Conservation (phyloP, 2,888 invertebrate species). For the Torymus texanus region DNA sequence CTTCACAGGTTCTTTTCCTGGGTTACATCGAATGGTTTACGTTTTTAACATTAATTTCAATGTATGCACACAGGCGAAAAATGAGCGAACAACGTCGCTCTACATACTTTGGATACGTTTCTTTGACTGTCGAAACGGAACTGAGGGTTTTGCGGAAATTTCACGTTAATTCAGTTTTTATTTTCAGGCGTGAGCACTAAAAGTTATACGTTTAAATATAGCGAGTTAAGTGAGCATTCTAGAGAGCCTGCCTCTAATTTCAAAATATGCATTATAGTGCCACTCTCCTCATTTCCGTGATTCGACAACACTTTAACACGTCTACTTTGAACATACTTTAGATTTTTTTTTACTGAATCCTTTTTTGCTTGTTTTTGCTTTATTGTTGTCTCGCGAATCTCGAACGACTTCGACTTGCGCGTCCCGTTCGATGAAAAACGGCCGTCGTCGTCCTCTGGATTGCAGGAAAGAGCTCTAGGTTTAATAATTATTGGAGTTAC, state of each 20-base stretch:
- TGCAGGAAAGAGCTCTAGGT: conserved; percentile 34
- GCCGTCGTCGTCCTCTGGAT: conserved; percentile 28
- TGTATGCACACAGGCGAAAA: conserved; percentile 52
- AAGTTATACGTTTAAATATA: conserved; percentile 36
- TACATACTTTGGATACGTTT: conserved; percentile 30
- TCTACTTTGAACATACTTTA: conserved; percentile 47
- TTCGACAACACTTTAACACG: conserved; percentile 45
- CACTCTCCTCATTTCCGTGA: conserved; percentile 45
- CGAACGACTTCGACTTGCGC: conserved; percentile 43
- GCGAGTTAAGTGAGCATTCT: conserved; percentile 48
- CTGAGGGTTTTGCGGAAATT: conserved; percentile 18
- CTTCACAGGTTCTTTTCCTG: conserved; percentile 5
- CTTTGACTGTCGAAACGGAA: conserved; percentile 43
- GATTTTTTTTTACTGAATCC: conserved; percentile 34
- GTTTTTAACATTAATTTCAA: conserved; percentile 47
- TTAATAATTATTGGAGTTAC: conserved; percentile 30
- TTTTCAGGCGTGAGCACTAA: conserved; percentile 40
- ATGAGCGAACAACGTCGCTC: conserved; percentile 5
- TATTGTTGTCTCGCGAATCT: conserved; percentile 35
- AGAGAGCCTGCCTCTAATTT: conserved; percentile 57
- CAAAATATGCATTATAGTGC: conserved; percentile 31
- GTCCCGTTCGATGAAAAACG: conserved; percentile 39
- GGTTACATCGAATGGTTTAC: conserved; percentile 24
- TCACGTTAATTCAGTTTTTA: conserved; percentile 13
- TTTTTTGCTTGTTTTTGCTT: conserved; percentile 12